Base-by-base conservation (phyloP, 2,888 invertebrate genomes). In the Cosmorhoe ocellata region DNA sequence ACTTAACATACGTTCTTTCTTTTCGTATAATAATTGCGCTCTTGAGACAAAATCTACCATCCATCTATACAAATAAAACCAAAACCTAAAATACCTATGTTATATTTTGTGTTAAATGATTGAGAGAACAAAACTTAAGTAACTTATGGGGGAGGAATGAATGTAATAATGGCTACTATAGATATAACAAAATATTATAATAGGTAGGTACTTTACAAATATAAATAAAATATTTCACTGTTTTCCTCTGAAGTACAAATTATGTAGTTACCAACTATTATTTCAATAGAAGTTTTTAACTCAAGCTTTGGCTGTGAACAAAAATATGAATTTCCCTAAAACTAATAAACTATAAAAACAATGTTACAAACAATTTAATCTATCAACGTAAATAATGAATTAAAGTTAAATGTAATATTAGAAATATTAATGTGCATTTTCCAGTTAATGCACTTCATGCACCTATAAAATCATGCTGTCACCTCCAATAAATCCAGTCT, bases 321-420 rank as follows among this genome's bases (percentile, higher is more conserved):
- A 68, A 75, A 72, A 64, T 64, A 69, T 79, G 79, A 81, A 80
- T 81, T 79, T 80, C 71, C 71, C 76, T 79, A 76, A 81, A 77
- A 76, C 81, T 82, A 79, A 56, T 59, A 59, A 59, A 62, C 62
- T 59, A 56, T 62, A 49, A 51, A 82, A 87, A 86, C 82, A 82
- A 81, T 69, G 65, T 72, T 72, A 80, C 84, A 85, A 87, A 88
- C 83, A 83, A 84, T 85, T 81, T 79, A 66, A 81, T 71, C 70
- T 79, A 77, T 76, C 14, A 84, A 84, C 81, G 63, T 82, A 79
- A 79, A 78, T 74, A 71, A 68, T 44, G 27, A 48, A 69, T 76
- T 74, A 67, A 59, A 66, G 69, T 74, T 71, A 69, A 65, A 63
- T 52, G 66, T 70, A 70, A 69, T 66, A 59, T 59, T 50, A 30